Evolutionary conservation across 2,113 vertebrate genomes (phyloP).

Genomic region (Apeltes quadracus): DNA sequence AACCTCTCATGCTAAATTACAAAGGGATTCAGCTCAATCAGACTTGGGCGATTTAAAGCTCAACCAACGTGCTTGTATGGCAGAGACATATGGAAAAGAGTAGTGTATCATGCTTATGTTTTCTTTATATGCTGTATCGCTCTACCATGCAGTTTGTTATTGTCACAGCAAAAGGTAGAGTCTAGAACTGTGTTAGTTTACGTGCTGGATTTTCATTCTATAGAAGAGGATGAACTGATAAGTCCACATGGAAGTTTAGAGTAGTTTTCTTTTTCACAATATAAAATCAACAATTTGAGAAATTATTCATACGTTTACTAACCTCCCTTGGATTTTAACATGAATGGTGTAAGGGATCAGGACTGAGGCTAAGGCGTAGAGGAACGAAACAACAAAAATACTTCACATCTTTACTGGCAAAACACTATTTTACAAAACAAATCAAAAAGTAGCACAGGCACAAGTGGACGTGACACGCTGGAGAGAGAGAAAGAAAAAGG

Average conservation of each 20-base stretch:
- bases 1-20: constrained; percentile 22
- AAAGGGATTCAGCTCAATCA: constrained; percentile 16
- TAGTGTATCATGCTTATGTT: neutral
- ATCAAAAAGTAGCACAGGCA: too few relatives aligned
- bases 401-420: too few relatives aligned
- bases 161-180: neutral
- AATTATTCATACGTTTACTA: neutral
- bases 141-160: neutral
- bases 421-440: too few relatives aligned
- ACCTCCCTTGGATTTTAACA: neutral
- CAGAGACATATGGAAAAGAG: neutral
- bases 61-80: constrained; percentile 7
- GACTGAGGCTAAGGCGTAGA: too few relatives aligned
- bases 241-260: neutral
- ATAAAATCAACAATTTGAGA: neutral
- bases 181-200: neutral
- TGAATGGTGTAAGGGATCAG: too few relatives aligned
- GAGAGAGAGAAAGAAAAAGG: too few relatives aligned
- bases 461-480: too few relatives aligned
- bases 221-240: neutral
- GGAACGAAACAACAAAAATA: too few relatives aligned
- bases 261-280: neutral
- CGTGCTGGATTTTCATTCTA: neutral
- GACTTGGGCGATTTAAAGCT: neutral
- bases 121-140: neutral